A percentile compares a stretch with the other conserved stretches of the same genome.
phyloP scores from a whole-genome alignment of 2,113 vertebrate species.

The Edolisoma coerulescens region DNA sequence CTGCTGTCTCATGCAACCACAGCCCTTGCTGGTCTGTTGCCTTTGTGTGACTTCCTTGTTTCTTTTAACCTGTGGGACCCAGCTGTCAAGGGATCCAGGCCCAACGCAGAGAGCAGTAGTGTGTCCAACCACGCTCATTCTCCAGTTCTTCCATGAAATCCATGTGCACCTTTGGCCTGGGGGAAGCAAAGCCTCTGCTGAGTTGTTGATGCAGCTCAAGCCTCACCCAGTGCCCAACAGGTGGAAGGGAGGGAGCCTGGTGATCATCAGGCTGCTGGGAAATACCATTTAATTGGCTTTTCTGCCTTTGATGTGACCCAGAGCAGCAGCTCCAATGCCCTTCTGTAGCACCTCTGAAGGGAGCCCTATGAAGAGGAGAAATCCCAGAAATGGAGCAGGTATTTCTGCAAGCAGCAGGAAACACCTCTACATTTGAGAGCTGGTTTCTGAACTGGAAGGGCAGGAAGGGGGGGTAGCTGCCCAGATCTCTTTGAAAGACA shows the following conservation, averaged over 20 bases:
- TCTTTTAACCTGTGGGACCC: neutral
- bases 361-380: neutral
- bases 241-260: neutral
- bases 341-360: neutral
- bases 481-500: neutral
- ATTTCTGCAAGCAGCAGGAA: neutral
- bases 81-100: neutral
- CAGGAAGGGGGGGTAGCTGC: neutral
- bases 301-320: neutral
- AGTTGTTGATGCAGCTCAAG: neutral
- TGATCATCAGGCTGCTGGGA: neutral
- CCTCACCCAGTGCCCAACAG: neutral
- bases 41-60: neutral
- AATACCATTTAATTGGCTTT: neutral
- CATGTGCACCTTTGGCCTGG: neutral
- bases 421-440: neutral
- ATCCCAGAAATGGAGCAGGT: neutral
- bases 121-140: neutral
- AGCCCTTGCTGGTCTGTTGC: neutral
- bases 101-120: neutral
- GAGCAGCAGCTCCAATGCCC: neutral
- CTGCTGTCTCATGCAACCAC: neutral
- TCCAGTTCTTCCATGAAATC: neutral
- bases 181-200: neutral
- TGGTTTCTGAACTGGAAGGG: neutral